These are phyloP conservation scores for Brachionichthys hirsutus DNA, from an alignment of 2,113 vertebrate genomes.

Conservation along the genomic window DNA sequence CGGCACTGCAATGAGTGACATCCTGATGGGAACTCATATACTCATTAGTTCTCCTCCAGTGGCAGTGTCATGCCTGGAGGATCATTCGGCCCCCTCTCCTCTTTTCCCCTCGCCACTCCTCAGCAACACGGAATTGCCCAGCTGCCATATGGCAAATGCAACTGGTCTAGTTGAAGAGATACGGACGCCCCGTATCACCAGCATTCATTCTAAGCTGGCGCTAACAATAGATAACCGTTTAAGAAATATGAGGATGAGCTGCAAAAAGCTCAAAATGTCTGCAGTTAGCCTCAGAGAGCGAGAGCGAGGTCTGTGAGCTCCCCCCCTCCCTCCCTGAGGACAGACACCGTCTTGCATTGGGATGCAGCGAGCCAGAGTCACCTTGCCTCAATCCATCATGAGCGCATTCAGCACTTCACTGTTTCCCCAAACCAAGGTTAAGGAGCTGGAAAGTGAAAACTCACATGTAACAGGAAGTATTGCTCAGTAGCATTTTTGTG, in stretches of 20 bases:
- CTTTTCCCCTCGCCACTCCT: constrained; percentile 15
- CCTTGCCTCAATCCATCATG: constrained; percentile 64
- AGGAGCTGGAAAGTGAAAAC: constrained; percentile 37
- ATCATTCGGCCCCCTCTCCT: constrained; percentile 29
- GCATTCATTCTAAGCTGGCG: not conserved
- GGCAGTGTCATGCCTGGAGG: constrained; percentile 50
- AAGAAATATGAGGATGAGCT: not conserved
- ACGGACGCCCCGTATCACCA: constrained; percentile 13
- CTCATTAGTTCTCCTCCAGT: constrained; percentile 60
- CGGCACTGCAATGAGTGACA: constrained; percentile 44
- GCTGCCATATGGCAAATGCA: constrained; percentile 46
- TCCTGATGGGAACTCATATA: constrained; percentile 51
- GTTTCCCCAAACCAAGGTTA: constrained; percentile 52
- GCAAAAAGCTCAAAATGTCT: not conserved
- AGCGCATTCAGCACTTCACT: constrained; percentile 57
- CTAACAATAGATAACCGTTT: not conserved
- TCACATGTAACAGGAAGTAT: constrained; percentile 15
- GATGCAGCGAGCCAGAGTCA: constrained; percentile 61
- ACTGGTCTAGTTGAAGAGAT: constrained; percentile 8
- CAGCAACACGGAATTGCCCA: constrained; percentile 24
- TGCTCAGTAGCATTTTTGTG: constrained; percentile 4
- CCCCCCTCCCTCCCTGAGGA: constrained; percentile 58
- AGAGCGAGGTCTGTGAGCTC: constrained; percentile 48
- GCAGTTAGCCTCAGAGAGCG: not conserved
- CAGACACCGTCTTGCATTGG: constrained; percentile 54